Evolutionary conservation across 2,888 invertebrate species (phyloP), one percentile per base, ranked within the genome.

Genomic region (Papilio protenor): DNA sequence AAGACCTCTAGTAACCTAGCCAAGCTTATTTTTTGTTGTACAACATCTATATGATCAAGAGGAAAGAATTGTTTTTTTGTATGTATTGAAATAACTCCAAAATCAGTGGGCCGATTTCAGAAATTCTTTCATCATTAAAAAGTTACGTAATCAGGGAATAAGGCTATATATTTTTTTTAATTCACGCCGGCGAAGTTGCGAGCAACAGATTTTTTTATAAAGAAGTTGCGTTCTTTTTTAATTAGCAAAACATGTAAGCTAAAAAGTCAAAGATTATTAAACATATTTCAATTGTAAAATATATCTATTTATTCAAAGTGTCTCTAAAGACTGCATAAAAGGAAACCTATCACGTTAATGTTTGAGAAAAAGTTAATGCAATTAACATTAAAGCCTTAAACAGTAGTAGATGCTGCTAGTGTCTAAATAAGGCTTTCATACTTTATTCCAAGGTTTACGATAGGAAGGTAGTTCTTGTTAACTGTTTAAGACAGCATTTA

Each of bases 371-470:
- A 72, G 40, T 45, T 23, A 45, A 55, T 69, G 66, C 45, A 69
- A 40, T 73, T 73, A 73, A 27, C 72, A 72, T 72, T 33, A 27
- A 33, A 33, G 12, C 72, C 72, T 27, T 72, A 72, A 55, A n/a
- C 27, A 72, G 52, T 33, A 33, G 52, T 33, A 55, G 55, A 71
- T 55, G 55, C 11, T 33, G 52, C 27, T 55, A 40, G 52, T 2
- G 52, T n/a, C 33, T 33, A 52, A 72, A 55, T 72, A 72, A 72
- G 72, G 72, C 18, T 52, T 52, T 71, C 49, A 55, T 72, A 33
- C 33, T 55, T 72, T 72, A 72, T 72, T 72, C 66, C 66, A 69
- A 45, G 66, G 66, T 21, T 69, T 69, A 69, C 66, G 10, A 40
- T 69, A 69, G 45, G 12, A 55, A 72, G 55, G n/a, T 55, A 55